Base-by-base conservation (phyloP, 1,140 invertebrate genomes). In the Pachypeltis micranthus region DNA sequence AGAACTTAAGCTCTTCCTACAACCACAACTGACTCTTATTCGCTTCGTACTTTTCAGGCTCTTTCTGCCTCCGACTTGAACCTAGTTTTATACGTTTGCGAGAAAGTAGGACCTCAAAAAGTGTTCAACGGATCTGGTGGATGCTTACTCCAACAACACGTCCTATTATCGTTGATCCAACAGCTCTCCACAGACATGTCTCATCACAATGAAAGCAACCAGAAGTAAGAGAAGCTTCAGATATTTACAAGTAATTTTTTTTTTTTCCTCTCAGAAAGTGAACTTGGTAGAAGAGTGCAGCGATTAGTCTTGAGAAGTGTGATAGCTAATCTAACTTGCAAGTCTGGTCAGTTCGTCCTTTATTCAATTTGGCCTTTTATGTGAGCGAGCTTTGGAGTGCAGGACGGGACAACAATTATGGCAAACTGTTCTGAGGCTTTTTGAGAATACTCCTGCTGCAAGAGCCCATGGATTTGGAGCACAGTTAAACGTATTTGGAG, bases 131-230 rank as follows among this genome's bases (percentile, higher is more conserved):
- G 80, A 57, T 72, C 70, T 4, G 81, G 83, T 1, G 81, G 83
- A 0, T 88, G 85, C 72, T 79, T 83, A 14, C 75, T 92, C 14
- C 84, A 86, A 60, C 91, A 93, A 71, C 87, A 88, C 67, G 90
- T 95, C 39, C 78, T 96, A 58, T 77, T 97, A 26, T 94, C 92
- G 0, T 79, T 97, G 1, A 89, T 96, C 66, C 91, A 95, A 74
- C 93, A 97, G 72, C 80, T 97, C 1, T 88, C 90, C 2, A 86
- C 88, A 1, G 91, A 96, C 73, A 82, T 97, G 73, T 79, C 79
- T 26, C 80, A 85, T 60, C 83, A 92, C 69, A 91, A 89, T n/a
- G 88, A 90, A 68, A 78, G 93, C 2, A 96, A 95, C 74, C 82
- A 90, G 67, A 90, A 85, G 91, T 94, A 77, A 69, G 68, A 70